These are phyloP conservation scores for Lepidocyrtoides sp. DNA, from an alignment of 2,888 invertebrate species.

Conservation along the genomic window DNA sequence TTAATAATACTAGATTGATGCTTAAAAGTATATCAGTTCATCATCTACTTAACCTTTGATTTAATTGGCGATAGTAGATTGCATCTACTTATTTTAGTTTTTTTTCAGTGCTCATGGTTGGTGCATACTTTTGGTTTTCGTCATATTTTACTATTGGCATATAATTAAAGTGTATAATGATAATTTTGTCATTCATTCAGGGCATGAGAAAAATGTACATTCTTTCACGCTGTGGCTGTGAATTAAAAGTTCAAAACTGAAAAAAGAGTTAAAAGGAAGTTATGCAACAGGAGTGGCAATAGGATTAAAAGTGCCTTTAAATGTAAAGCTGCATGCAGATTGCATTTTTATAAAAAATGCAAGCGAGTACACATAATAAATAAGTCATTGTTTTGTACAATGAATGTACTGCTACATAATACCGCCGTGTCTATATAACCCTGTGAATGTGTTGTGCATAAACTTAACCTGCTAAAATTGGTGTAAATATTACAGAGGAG, in stretches of 20 bases:
- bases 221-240: slow-evolving; percentile 33
- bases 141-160: neutral
- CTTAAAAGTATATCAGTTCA: neutral
- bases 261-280: slow-evolving; percentile 57
- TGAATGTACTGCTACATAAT: slow-evolving; percentile 4
- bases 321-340: slow-evolving; percentile 43
- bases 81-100: neutral
- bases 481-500: neutral
- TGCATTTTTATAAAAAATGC: neutral
- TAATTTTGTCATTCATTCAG: slow-evolving; percentile 48
- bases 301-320: slow-evolving; percentile 51
- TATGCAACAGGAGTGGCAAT: slow-evolving; percentile 69
- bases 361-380: slow-evolving; percentile 32
- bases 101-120: neutral
- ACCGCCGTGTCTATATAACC: neutral
- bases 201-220: slow-evolving; percentile 56
- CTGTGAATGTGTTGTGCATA: neutral
- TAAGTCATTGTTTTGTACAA: slow-evolving; percentile 1
- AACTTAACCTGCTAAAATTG: neutral
- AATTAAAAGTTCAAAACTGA: slow-evolving; percentile 39
- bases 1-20: neutral
- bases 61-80: neutral
- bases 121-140: slow-evolving; percentile 24
- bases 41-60: too few relatives aligned
- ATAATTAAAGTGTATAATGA: neutral